phyloP scores from a whole-genome alignment of 2,888 invertebrate species.

The Scelioninae gen. 2 region DNA sequence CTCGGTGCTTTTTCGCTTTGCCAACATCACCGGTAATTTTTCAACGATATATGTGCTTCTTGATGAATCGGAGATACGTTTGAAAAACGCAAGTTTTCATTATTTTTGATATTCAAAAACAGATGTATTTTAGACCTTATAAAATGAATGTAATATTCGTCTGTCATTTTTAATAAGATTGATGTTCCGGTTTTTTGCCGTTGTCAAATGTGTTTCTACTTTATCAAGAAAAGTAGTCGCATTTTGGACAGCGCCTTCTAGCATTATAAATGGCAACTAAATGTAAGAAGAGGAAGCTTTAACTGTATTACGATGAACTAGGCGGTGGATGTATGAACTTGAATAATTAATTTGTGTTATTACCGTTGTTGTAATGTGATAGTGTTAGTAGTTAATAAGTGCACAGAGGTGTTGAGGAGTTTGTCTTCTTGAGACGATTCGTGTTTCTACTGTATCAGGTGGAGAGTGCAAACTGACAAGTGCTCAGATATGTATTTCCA shows the following conservation, averaged over 20 bases:
- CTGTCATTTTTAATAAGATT: too few species aligned
- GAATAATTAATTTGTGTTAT: slow-evolving; percentile 45
- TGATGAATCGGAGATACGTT: too few species aligned
- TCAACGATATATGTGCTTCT: too few species aligned
- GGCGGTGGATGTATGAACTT: slow-evolving; percentile 13
- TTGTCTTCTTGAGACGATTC: slow-evolving; percentile 46
- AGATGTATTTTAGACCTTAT: not conserved
- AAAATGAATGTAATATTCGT: too few species aligned
- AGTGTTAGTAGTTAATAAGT: slow-evolving; percentile 45
- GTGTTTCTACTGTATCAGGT: slow-evolving; percentile 46
- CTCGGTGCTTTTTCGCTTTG: too few species aligned
- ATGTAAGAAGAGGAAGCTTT: not conserved
- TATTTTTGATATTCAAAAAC: not conserved
- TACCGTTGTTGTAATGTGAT: slow-evolving; percentile 42
- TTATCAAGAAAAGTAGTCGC: too few species aligned
- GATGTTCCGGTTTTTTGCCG: too few species aligned
- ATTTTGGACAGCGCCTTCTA: not conserved
- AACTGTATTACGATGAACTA: slow-evolving; percentile 10
- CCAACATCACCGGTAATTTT: too few species aligned
- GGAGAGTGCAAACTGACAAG: slow-evolving; percentile 41
- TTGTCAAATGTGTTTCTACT: too few species aligned
- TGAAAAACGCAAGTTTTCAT: not conserved
- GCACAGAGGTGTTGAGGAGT: slow-evolving; percentile 41
- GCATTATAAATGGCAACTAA: not conserved
- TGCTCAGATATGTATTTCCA: slow-evolving; percentile 50